Evolutionary conservation across 2,888 invertebrate genomes (phyloP), one percentile per base, ranked within the genome.

Genomic region (Epinotia brunnichana): DNA sequence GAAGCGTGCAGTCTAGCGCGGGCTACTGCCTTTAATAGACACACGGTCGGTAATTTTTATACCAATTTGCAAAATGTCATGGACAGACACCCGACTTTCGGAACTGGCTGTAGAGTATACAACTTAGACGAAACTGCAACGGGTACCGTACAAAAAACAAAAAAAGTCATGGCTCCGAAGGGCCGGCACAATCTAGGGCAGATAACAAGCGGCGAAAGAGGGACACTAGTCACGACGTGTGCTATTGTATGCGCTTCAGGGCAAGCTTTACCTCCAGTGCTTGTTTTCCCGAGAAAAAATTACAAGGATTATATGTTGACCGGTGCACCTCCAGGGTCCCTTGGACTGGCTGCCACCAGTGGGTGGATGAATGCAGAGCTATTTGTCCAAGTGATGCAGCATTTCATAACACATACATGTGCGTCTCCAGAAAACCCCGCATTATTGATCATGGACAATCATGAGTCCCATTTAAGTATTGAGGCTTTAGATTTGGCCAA

Each of bases 321-420:
- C 73, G 83, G 82, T 72, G 85, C 83, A 51, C 83, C 83, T 66
- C 67, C 81, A 57, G 84, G 83, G 19, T 81, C 83, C 54, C 75
- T 85, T 67, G 84, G 83, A 21, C 74, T 83, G 17, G 85, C 83
- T 39, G 78, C 78, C 74, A 77, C 78, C 51, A 76, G 77, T 56
- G 84, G 85, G 41, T 86, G 84, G 83, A 85, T 85, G 81, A 82
- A 77, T 39, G 70, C 77, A 11, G 80, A 83, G 66, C 67, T 81
- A 19, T 86, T 84, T 76, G 54, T 81, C 19, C 61, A 81, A 68
- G 78, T 82, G 39, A 80, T 86, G 73, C 73, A 81, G 70, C 83
- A 85, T 77, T 85, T 86, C 75, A 78, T 83, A 59, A 79, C 81
- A 74, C 75, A 79, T 67, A 74, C 79, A 15, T 69, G 69, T 48